Conservation (phyloP, 2,888 invertebrate genomes). For the Timema cristinae region DNA sequence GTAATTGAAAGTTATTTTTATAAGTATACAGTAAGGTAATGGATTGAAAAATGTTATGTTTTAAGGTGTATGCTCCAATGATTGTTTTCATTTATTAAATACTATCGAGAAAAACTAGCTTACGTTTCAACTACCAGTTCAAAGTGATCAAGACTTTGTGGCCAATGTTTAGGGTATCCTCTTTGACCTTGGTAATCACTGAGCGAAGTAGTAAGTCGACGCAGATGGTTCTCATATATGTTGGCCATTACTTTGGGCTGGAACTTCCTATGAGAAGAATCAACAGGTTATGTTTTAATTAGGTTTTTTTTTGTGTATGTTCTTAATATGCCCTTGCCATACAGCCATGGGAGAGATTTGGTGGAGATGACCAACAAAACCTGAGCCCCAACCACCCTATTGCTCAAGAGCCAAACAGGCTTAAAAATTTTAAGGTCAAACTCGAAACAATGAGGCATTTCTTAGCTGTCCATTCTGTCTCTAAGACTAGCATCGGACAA, state of each 20-base stretch:
- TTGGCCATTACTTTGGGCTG: slow-evolving; percentile 86
- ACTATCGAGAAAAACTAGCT: slow-evolving; percentile 42
- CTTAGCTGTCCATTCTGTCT: neutral
- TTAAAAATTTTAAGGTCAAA: neutral
- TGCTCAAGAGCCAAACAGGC: too few relatives aligned
- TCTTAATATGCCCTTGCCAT: too few relatives aligned
- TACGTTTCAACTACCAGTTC: slow-evolving; percentile 88
- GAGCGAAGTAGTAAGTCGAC: slow-evolving; percentile 78
- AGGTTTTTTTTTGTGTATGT: neutral
- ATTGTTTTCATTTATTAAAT: too few relatives aligned
- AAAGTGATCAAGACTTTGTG: slow-evolving; percentile 64
- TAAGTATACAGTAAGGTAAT: too few relatives aligned
- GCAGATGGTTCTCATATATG: slow-evolving; percentile 78
- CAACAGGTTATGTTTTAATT: slow-evolving; percentile 20
- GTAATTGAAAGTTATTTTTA: too few relatives aligned
- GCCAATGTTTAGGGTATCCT: slow-evolving; percentile 69
- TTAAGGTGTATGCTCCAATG: too few relatives aligned
- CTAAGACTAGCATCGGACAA: too few relatives aligned
- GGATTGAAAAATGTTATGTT: too few relatives aligned
- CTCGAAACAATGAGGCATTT: slow-evolving; percentile 31
- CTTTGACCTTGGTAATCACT: slow-evolving; percentile 66
- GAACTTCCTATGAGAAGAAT: slow-evolving; percentile 61
- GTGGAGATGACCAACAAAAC: too few relatives aligned
- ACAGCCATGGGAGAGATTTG: too few relatives aligned
- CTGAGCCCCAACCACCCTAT: too few relatives aligned